Evolutionary conservation across 2,888 invertebrate species (phyloP).

Genomic region (Drosophila siamana): DNA sequence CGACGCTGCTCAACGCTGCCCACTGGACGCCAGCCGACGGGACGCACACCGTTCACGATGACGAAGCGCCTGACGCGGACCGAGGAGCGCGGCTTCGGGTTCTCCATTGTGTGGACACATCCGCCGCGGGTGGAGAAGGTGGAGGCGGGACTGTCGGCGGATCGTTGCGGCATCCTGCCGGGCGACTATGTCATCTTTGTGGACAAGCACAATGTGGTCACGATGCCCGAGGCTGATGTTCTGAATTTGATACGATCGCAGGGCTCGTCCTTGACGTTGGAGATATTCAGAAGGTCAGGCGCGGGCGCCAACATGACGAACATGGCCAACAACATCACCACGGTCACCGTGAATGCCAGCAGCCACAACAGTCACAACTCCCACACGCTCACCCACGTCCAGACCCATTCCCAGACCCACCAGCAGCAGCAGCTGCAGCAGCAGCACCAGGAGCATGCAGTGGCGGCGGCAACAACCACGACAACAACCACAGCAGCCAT

Average conservation of each 20-base stretch:
- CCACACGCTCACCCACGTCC: neutral
- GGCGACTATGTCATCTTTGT: constrained; percentile 96
- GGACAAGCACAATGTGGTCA: constrained; percentile 94
- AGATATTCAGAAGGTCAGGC: constrained; percentile 88
- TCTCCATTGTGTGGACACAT: constrained; percentile 95
- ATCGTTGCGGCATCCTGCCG: constrained; percentile 92
- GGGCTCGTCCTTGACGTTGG: constrained; percentile 89
- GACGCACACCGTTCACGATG: constrained; percentile 93
- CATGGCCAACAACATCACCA: constrained; percentile 38
- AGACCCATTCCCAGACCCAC: neutral
- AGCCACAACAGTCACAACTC: constrained; percentile 25
- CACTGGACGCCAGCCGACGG: constrained; percentile 84
- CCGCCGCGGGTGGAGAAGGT: constrained; percentile 94
- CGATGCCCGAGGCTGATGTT: constrained; percentile 91
- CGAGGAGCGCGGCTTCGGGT: constrained; percentile 90
- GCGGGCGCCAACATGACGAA: constrained; percentile 67
- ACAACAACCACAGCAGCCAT: constrained; percentile 26
- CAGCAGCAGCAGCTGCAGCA: constrained; percentile 16
- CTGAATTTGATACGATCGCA: constrained; percentile 89
- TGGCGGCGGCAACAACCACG: constrained; percentile 14
- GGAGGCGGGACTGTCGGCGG: constrained; percentile 92
- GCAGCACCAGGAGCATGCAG: constrained; percentile 21
- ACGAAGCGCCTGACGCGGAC: constrained; percentile 88
- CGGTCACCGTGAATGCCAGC: constrained; percentile 24
- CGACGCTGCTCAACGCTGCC: constrained; percentile 60